Percentiles rank a stretch among this genome's conserved stretches.
Conservation (phyloP, 2,888 invertebrate genomes). For the Leptogaster cylindrica region DNA sequence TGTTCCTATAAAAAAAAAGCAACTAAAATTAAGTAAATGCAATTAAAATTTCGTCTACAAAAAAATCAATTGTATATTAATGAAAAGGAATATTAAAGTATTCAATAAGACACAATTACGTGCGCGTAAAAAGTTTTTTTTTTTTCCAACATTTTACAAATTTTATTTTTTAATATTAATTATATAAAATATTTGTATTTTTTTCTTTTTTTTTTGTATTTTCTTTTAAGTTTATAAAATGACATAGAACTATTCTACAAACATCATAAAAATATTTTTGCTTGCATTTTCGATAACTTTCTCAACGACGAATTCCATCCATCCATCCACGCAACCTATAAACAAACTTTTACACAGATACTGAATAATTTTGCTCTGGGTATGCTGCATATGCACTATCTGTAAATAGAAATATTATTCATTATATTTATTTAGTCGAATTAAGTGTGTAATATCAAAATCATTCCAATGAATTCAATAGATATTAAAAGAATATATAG, state of each 20-base stretch:
- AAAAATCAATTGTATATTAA: background rate
- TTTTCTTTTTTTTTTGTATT: too few relatives aligned
- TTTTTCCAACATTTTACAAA: constrained; percentile 35
- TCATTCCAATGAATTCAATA: too few relatives aligned
- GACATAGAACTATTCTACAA: constrained; percentile 47
- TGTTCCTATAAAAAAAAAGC: background rate
- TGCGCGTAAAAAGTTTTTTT: constrained; percentile 31
- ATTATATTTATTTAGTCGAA: background rate
- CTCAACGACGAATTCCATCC: constrained; percentile 43
- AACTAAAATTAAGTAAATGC: background rate
- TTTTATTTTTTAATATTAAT: constrained; percentile 34
- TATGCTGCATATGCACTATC: constrained; percentile 58
- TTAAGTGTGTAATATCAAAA: background rate
- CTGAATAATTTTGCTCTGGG: constrained; percentile 59
- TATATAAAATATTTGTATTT: constrained; percentile 41
- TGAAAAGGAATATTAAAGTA: background rate
- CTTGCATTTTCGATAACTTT: constrained; percentile 41
- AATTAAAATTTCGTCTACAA: background rate
- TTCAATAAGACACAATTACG: background rate
- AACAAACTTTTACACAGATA: constrained; percentile 53
- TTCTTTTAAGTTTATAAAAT: constrained; percentile 42
- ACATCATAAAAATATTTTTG: constrained; percentile 47
- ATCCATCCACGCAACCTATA: constrained; percentile 36
- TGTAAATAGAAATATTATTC: constrained; percentile 52
- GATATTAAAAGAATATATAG: background rate